phyloP scores from a whole-genome alignment of 2,888 invertebrate species.

The Drosophila mimetica region DNA sequence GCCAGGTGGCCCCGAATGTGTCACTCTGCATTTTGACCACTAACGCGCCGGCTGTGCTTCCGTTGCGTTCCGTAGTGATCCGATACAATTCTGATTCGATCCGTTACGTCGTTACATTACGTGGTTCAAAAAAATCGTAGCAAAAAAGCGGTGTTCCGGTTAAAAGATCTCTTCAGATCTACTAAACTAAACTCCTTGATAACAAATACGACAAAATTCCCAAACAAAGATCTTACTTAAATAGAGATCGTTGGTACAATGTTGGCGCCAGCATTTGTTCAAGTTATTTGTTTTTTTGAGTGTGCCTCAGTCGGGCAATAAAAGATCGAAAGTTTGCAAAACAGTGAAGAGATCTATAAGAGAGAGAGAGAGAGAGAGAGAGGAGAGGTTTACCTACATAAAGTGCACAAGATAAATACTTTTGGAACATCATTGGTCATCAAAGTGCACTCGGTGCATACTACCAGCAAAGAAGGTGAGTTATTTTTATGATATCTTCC shows the following conservation, averaged over 20 bases:
- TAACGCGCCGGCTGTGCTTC: conserved; percentile 84
- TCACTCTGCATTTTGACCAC: conserved; percentile 84
- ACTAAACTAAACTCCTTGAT: neutral
- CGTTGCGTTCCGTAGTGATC: conserved; percentile 62
- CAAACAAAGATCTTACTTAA: neutral
- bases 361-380: too few relatives aligned
- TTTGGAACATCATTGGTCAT: conserved; percentile 2
- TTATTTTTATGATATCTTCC: neutral
- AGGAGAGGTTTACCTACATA: neutral
- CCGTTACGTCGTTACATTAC: conserved; percentile 1
- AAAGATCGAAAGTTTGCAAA: conserved; percentile 35
- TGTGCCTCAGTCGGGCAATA: conserved; percentile 21
- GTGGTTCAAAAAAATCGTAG: conserved; percentile 6
- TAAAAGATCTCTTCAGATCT: neutral
- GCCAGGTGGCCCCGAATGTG: conserved; percentile 67
- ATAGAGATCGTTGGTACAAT: conserved; percentile 13
- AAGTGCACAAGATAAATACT: conserved; percentile 3
- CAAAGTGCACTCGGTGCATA: conserved; percentile 7
- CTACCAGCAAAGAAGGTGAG: neutral
- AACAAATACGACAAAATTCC: neutral
- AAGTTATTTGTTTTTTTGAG: conserved; percentile 38
- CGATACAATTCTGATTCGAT: neutral
- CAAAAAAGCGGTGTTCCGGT: neutral
- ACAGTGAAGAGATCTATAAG: conserved; percentile 31
- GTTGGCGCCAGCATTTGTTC: conserved; percentile 13